These are phyloP conservation scores for Diprion similis DNA, from an alignment of 1,140 invertebrate genomes.

Conservation along the genomic window DNA sequence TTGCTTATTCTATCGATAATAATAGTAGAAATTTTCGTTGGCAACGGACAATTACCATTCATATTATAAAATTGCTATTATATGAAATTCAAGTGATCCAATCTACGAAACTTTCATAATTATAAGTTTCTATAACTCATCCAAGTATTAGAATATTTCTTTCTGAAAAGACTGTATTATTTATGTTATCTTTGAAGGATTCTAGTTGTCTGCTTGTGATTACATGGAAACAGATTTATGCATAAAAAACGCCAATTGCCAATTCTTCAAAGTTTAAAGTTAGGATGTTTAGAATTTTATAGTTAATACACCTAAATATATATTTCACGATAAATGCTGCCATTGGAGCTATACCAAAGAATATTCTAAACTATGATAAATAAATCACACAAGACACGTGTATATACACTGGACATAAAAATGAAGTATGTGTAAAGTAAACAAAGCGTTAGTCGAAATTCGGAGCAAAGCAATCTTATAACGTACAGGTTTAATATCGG, in stretches of 20 bases:
- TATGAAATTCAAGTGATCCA: neutral
- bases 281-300: slow-evolving; percentile 10
- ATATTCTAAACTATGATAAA: slow-evolving; percentile 57
- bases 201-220: neutral
- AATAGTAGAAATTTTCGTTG: neutral
- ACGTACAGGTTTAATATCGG: neutral
- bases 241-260: neutral
- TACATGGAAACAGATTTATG: neutral
- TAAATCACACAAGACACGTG: slow-evolving; percentile 33
- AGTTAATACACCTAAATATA: slow-evolving; percentile 35
- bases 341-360: slow-evolving; percentile 55
- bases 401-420: slow-evolving; percentile 29
- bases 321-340: slow-evolving; percentile 54
- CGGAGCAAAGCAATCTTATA: neutral
- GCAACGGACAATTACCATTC: neutral
- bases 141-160: too few relatives aligned
- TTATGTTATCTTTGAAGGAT: too few relatives aligned
- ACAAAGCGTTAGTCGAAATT: neutral
- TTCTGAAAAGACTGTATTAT: too few relatives aligned
- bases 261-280: neutral
- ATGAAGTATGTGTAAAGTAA: neutral
- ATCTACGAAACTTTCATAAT: neutral
- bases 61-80: neutral
- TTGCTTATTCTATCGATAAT: neutral
- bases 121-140: neutral